Evolutionary conservation across 1,140 invertebrate genomes (phyloP).

Genomic region (Hylyphantes graminicola): DNA sequence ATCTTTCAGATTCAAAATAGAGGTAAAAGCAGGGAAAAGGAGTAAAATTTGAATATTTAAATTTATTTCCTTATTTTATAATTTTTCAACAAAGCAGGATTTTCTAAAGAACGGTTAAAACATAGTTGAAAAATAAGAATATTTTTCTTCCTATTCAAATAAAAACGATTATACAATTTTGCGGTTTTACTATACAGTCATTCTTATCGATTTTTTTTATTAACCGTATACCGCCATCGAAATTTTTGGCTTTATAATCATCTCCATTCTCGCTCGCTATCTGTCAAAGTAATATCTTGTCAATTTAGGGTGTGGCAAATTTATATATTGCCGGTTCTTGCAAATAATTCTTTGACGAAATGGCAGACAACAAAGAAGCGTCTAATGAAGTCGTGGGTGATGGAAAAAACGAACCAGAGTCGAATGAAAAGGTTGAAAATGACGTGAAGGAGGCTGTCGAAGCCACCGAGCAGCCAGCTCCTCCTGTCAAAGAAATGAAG

Average conservation of each 20-base stretch:
- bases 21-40: too few relatives aligned
- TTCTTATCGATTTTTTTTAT: constrained; percentile 37
- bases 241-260: constrained; percentile 17
- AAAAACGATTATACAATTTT: not conserved
- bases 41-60: too few relatives aligned
- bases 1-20: too few relatives aligned
- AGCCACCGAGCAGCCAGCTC: constrained; percentile 62
- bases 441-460: constrained; percentile 46
- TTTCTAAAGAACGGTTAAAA: too few relatives aligned
- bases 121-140: too few relatives aligned
- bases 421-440: constrained; percentile 30
- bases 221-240: constrained; percentile 33
- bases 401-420: constrained; percentile 68
- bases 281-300: not conserved
- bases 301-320: constrained; percentile 41
- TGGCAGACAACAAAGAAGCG: constrained; percentile 39
- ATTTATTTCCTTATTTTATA: too few relatives aligned
- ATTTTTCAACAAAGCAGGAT: too few relatives aligned
- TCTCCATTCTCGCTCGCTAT: constrained; percentile 10
- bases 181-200: not conserved
- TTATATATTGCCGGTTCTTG: constrained; percentile 8
- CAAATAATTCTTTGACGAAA: not conserved
- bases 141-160: too few relatives aligned
- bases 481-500: constrained; percentile 82
- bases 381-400: constrained; percentile 65